Conservation (phyloP, 1,140 invertebrate species). For the Anthonomus grandis region DNA sequence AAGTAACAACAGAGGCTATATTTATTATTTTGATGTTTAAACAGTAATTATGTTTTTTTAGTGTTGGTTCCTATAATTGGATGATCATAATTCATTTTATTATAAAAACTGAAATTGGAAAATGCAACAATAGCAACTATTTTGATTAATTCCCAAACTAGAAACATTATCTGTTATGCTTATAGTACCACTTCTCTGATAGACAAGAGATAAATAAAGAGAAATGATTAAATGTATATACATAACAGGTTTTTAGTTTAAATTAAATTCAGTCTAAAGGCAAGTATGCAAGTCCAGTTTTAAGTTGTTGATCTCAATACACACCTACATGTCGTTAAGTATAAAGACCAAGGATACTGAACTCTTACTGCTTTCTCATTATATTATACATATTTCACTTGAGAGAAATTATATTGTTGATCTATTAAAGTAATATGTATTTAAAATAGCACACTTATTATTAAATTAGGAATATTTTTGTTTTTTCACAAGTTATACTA, state of each 20-base stretch:
- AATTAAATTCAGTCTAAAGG: not conserved
- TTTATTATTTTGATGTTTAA: not conserved
- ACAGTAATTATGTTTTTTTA: not conserved
- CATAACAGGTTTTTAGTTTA: conserved; percentile 13
- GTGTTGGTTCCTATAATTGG: not conserved
- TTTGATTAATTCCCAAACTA: too few relatives aligned
- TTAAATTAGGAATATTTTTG: too few relatives aligned
- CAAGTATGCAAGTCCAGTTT: conserved; percentile 4
- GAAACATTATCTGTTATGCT: too few relatives aligned
- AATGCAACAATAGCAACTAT: too few relatives aligned
- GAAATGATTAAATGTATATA: too few relatives aligned
- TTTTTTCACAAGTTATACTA: too few relatives aligned
- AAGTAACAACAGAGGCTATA: not conserved
- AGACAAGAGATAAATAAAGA: not conserved
- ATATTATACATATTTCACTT: too few relatives aligned
- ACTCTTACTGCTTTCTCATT: too few relatives aligned
- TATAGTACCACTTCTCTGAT: not conserved
- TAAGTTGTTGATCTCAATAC: conserved; percentile 14
- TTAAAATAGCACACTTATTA: too few relatives aligned
- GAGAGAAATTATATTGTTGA: too few relatives aligned
- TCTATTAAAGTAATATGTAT: too few relatives aligned
- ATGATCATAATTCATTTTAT: not conserved
- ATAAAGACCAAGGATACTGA: conserved; percentile 6
- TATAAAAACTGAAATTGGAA: not conserved
- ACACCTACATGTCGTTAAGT: conserved; percentile 10